Evolutionary conservation across 2,113 vertebrate genomes (phyloP).

Genomic region (Clarias gariepinus): DNA sequence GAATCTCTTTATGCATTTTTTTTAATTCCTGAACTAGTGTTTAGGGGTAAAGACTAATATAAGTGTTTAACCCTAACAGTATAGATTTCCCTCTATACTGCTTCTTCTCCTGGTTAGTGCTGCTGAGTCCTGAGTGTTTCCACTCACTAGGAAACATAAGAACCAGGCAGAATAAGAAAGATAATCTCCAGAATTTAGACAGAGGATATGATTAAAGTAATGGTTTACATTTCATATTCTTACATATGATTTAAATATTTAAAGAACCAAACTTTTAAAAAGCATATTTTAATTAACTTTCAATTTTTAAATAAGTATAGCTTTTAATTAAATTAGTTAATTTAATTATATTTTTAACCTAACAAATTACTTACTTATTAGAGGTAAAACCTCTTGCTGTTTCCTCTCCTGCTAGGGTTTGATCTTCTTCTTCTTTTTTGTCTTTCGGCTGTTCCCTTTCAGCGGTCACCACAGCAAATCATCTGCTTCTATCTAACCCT

Average conservation of each 20-base stretch:
- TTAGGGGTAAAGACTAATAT: no score
- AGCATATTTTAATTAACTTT: no score
- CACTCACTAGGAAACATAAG: not conserved
- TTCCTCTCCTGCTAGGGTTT: not conserved
- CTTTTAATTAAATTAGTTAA: no score
- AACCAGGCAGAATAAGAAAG: not conserved
- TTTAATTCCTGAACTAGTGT: no score
- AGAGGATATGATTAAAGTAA: not conserved
- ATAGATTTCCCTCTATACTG: no score
- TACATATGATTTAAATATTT: not conserved
- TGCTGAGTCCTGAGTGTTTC: not conserved
- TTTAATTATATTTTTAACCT: no score
- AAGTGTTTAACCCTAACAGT: no score
- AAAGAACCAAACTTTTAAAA: not conserved
- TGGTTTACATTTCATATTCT: not conserved
- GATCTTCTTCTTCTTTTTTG: no score
- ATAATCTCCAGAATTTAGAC: not conserved
- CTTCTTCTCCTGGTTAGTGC: conserved; percentile 3
- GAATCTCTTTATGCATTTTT: no score
- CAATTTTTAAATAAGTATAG: not conserved
- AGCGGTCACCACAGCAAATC: no score
- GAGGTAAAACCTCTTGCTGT: not conserved
- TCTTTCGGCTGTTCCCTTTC: no score
- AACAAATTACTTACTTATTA: not conserved
- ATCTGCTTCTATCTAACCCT: no score